Base-by-base conservation (phyloP, 2,797 vertebrate genomes). In the Sebastes vulpes region DNA sequence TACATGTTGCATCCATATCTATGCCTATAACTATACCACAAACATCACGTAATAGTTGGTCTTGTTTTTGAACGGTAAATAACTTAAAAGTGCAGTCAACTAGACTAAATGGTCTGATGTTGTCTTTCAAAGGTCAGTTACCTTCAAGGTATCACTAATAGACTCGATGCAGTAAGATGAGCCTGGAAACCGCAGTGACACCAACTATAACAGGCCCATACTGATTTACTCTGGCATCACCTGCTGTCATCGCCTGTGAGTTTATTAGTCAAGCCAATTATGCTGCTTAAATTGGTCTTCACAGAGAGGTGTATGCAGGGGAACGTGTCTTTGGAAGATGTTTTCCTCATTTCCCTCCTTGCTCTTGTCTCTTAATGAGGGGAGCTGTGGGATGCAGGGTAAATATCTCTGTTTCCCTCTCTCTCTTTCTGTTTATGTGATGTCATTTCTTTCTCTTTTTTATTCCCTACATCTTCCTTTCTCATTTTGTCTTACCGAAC, bases 241-340 rank as follows among this genome's bases (percentile, higher is more conserved):
- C 89, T 86, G 82, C 77, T 77, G 86, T 91, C 77, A 77, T 76
- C 50, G 53, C 80, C 83, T 71, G 68, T 25, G 89, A 83, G 85
- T 92, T 90, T 87, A 88, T 93, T 90, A 90, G 81, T 74, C 75
- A 87, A 89, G 88, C 88, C 86, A 94, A 94, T 95, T 91, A 94
- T 63, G 67, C 81, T 48, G 70, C 65, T 81, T 85, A 91, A 91
- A 94, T 89, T 82, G 78, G 82, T 83, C 82, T 82, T 89, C 72
- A 75, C 79, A 81, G 77, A 90, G 77, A 90, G 75, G 78, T 79
- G 80, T 72, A 58, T 65, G 79, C 68, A 48, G 29, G 64, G 57
- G 42, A 76, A 84, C 10, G 52, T 67, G 67, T 75, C 75, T 79
- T 61, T 42, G 72, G 77, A 85, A 75, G 78, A 80, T 86, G 77